Conservation (phyloP, 2,797 vertebrate genomes). For the Leptodactylus fallax region DNA sequence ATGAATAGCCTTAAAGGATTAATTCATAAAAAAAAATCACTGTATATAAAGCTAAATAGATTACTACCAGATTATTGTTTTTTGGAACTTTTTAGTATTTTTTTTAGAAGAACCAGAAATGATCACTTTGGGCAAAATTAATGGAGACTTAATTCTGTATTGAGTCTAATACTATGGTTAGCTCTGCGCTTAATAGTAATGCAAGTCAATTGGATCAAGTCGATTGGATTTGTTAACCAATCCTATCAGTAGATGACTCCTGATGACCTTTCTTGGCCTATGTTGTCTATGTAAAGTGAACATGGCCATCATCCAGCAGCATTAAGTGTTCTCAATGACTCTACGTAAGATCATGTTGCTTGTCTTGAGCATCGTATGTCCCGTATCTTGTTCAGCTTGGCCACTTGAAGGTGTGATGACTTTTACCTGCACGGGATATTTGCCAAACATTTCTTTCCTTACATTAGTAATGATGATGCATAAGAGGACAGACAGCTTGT, state of each 20-base stretch:
- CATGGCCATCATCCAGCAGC: not conserved
- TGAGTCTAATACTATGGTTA: not conserved
- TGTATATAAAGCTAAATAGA: too few species aligned
- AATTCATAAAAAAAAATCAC: too few species aligned
- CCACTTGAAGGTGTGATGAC: constrained; percentile 23
- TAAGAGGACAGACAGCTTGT: not conserved
- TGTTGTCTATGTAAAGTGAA: not conserved
- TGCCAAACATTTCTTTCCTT: not conserved
- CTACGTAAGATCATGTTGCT: not conserved
- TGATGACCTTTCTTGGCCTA: not conserved
- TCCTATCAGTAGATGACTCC: not conserved
- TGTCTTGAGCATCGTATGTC: constrained; percentile 7
- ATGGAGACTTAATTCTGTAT: not conserved
- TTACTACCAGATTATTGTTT: too few species aligned
- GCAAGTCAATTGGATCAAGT: constrained; percentile 3
- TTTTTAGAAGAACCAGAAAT: not conserved
- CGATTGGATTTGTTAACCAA: not conserved
- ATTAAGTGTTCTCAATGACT: constrained; percentile 4
- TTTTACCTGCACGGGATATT: not conserved
- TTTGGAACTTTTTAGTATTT: too few species aligned
- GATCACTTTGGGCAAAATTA: not conserved
- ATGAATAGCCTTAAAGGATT: too few species aligned
- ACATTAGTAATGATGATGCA: not conserved
- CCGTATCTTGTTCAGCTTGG: not conserved
- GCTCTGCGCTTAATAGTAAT: not conserved